Evolutionary conservation across 2,113 vertebrate genomes (phyloP), one percentile per base, ranked within the genome.

Genomic region (Boulengeromyrus knoepffleri): DNA sequence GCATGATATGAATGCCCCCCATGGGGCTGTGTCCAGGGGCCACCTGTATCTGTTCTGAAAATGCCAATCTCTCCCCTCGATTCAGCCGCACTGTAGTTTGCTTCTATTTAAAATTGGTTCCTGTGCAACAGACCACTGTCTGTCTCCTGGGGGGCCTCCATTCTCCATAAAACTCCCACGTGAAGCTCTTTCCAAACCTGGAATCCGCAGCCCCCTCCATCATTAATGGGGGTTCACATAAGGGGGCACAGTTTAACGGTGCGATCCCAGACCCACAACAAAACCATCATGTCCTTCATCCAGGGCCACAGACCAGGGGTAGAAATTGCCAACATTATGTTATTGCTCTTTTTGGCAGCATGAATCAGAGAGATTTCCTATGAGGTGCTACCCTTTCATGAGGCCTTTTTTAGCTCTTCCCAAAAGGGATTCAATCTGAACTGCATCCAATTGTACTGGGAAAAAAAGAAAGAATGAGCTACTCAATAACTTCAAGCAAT

Each of bases 341-440:
- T 53, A 39, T 9, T 31, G 50, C 50, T 21, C 50, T 39, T 87
- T 50, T 52, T 15, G 13, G 17, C 47, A 42, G 9, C 85, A 87
- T 0, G 50, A 52, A 56, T 83, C 31, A 83, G 27, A 83, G 36
- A 42, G 88, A 50, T 49, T 52, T 39, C 47, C 36, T 39, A 27
- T 53, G 19, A 42, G 70, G 8, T 24, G 27, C 27, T 74, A 45
- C 88, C 88, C 47, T 83, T 77, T 39, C 49, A 49, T 89, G 12
- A 10, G 4, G 9, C 49, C 3, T 1, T 56, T 49, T 88, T 46
- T 56, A 52, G 87, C n/a, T 74, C 27, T 10, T 52, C 6, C 39
- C 27, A 58, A 53, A 36, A 47, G 70, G 47, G 88, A 86, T 85
- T 89, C 42, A 49, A 50, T 80, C 36, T 91, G 84, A 89, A 88